Base-by-base conservation (phyloP, 2,888 invertebrate species). In the Litoditis marina region DNA sequence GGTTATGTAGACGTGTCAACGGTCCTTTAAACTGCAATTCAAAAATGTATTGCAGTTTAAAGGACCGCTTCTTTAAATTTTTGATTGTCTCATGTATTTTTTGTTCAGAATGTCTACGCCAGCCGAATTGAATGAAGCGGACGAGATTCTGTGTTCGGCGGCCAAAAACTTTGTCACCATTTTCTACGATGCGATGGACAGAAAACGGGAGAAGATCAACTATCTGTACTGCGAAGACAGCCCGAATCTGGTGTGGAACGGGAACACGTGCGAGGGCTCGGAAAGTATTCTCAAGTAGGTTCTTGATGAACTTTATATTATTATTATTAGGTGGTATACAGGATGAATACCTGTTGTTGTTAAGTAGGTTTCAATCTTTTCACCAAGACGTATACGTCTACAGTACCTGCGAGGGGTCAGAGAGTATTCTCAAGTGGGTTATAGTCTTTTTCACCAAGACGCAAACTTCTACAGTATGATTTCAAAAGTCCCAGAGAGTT, bases 201-300 rank as follows among this genome's bases (percentile, higher is more conserved):
- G 76, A 50, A 92, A 91, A 83, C 88, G 90, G 73, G 76, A 76
- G 25, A 66, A 66, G 34, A 66, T 73, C 19, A 60, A 60, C 19
- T 69, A 66, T 42, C 36, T 76, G 30, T 74, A 74, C 51, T 42
- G 64, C 8, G 65, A 68, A 5, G 91, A 92, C 50, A 88, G 88
- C 28, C 92, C 90, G 6, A 86, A 90, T n/a, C 85, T 93, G 56
- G 89, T 91, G 49, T 95, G 93, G 94, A 94, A 94, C 86, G 94
- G 94, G 31, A 92, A 92, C 84, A 90, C 90, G 6, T 87, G 90
- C 0, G 88, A 87, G 58, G 92, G 92, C 6, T 89, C 88, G 78
- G 90, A 90, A 36, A 88, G 88, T 67, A 92, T 95, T 61, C 89
- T 91, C 79, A 91, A 66, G 75, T 73, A 50, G 16, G 68, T 57